phyloP scores from a whole-genome alignment of 2,797 vertebrate genomes.

The Hybognathus amarus region DNA sequence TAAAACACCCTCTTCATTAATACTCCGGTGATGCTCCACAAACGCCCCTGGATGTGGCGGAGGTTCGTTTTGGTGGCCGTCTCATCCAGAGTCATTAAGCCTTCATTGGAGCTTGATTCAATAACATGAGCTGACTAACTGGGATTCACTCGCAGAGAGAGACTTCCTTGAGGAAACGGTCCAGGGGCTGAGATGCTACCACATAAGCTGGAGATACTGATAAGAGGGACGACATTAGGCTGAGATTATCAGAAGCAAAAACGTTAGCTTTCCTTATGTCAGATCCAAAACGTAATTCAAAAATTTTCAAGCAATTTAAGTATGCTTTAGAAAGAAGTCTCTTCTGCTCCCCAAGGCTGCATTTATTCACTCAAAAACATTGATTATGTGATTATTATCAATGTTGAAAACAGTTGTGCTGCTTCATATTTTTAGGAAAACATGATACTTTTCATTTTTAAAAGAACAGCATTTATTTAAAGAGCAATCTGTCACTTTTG shows the following conservation, averaged over 20 bases:
- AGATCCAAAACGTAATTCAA: neutral
- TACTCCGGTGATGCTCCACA: constrained; percentile 38
- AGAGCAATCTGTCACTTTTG: neutral
- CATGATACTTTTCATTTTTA: too few species aligned
- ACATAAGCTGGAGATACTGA: neutral
- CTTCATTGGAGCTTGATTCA: constrained; percentile 77
- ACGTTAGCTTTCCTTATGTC: too few species aligned
- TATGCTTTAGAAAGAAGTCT: neutral
- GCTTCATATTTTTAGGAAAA: too few species aligned
- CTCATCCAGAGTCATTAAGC: constrained; percentile 71
- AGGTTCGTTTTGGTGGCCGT: constrained; percentile 52
- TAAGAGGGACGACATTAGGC: neutral
- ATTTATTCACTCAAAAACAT: too few species aligned
- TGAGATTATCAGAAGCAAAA: neutral
- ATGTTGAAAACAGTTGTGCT: neutral
- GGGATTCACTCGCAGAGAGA: constrained; percentile 73
- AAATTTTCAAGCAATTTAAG: neutral
- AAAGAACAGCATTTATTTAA: too few species aligned
- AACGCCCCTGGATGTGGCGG: constrained; percentile 46
- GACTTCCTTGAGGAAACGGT: constrained; percentile 66
- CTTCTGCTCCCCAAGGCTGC: too few species aligned
- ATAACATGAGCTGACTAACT: constrained; percentile 78
- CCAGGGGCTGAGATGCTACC: too few species aligned
- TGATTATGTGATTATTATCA: neutral
- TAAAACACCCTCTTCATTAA: constrained; percentile 39